Evolutionary conservation across 2,113 vertebrate genomes (phyloP).

Genomic region (Mus spicilegus): DNA sequence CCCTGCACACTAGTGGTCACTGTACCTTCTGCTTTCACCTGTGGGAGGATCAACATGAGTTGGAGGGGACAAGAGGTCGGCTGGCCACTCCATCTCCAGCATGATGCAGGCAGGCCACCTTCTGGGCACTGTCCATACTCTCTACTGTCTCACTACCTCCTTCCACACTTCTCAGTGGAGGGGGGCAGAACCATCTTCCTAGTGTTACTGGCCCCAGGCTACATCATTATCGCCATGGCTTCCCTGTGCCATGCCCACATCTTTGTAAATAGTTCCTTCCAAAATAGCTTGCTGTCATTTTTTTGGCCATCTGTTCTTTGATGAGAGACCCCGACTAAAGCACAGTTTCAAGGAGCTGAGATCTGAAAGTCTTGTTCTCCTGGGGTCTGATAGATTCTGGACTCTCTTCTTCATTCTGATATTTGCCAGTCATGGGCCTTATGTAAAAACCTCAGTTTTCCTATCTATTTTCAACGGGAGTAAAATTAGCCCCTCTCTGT

Average conservation of each 20-base stretch:
- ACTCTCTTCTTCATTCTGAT: slow-evolving; percentile 10
- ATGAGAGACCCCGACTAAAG: background rate
- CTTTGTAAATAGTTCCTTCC: slow-evolving; percentile 3
- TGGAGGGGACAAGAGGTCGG: background rate
- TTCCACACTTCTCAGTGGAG: background rate
- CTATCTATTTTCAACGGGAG: slow-evolving; percentile 43
- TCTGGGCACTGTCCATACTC: background rate
- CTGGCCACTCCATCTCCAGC: background rate
- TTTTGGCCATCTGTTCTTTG: background rate
- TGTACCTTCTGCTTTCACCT: too few species aligned
- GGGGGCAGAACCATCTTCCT: background rate
- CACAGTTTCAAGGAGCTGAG: background rate
- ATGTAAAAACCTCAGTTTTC: slow-evolving; percentile 47
- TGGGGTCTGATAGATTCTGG: background rate
- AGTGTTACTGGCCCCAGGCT: background rate
- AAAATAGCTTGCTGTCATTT: background rate
- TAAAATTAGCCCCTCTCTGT: slow-evolving; percentile 28
- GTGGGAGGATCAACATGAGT: background rate
- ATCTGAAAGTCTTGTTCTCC: background rate
- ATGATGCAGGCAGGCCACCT: too few species aligned
- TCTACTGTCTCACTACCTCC: background rate
- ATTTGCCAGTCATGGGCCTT: slow-evolving; percentile 23
- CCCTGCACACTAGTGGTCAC: background rate
- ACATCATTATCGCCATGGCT: background rate
- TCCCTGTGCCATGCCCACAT: background rate